Evolutionary conservation across 2,113 vertebrate genomes (phyloP).

Genomic region (Hystrix brachyura): DNA sequence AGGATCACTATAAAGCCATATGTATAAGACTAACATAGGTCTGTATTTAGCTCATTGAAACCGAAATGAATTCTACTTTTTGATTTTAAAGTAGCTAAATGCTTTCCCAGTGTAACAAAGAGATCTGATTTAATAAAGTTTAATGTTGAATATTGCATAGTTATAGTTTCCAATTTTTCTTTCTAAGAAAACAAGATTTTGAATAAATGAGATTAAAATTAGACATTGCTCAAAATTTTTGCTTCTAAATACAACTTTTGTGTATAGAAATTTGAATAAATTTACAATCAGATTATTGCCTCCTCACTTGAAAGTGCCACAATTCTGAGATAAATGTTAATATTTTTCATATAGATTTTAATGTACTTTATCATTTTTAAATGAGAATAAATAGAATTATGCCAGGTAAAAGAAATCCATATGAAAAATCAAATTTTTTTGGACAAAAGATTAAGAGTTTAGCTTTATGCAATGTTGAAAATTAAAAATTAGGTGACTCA

Average conservation of each 20-base stretch:
- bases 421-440: constrained; percentile 3
- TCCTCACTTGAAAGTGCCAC: not conserved
- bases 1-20: not conserved
- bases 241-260: not conserved
- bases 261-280: not conserved
- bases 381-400: not conserved
- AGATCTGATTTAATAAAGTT: not conserved
- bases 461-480: not conserved
- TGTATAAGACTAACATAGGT: not conserved
- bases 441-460: not conserved
- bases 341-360: not conserved
- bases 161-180: not conserved
- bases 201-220: not conserved
- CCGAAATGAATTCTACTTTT: not conserved
- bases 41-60: not conserved
- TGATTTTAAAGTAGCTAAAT: not conserved
- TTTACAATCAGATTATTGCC: not conserved
- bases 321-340: not conserved
- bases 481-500: not conserved
- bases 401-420: not conserved
- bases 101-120: not conserved
- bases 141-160: not conserved
- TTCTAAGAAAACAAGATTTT: not conserved
- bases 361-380: not conserved
- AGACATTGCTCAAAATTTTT: not conserved